Evolutionary conservation across 2,113 vertebrate genomes (phyloP), one percentile per base, ranked within the genome.

Genomic region (Lepidothrix coronata): DNA sequence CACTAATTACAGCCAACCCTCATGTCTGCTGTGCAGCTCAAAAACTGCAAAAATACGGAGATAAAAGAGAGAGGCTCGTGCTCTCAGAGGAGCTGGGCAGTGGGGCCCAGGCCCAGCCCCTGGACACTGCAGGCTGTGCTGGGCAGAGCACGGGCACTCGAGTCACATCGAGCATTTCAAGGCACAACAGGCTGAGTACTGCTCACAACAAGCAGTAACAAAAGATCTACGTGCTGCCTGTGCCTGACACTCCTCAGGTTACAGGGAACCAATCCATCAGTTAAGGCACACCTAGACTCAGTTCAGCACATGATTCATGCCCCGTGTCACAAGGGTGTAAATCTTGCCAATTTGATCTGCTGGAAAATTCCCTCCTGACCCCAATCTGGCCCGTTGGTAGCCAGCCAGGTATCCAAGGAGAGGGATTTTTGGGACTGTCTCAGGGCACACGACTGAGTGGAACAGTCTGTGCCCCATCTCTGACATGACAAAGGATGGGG

Each of bases 331-430:
- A 83, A 39, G 65, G 30, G 77, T 58, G 70, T 78, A 71, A 67
- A 92, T 46, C 67, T 46, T 85, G 94, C 91, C 95, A 90, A 44
- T 66, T 62, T 30, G 61, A 92, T 55, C 57, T 37, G 84, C 61
- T 87, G 87, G 91, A 93, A 95, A 96, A 92, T 95, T 85, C 91
- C 93, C 58, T 62, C 80, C 87, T 70, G 48, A 66, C 14, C 83
- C 80, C 65, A 85, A 2, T 11, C 33, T 51, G n/a, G 59, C 19
- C 65, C 55, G 4, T 2, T 37, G 44, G 44, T 27, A 30, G 30
- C 67, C 71, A 90, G 62, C 35, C 57, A 65, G 22, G 22, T 6
- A 28, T 17, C 82, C 91, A 65, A 59, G 58, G 54, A 27, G 59
- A 67, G 71, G 48, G 68, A 83, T 81, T 59, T 30, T 4, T 74